A percentile compares a stretch with the other conserved stretches of the same genome.
Conservation (phyloP, 2,888 invertebrate genomes). For the Epiblema foenella region DNA sequence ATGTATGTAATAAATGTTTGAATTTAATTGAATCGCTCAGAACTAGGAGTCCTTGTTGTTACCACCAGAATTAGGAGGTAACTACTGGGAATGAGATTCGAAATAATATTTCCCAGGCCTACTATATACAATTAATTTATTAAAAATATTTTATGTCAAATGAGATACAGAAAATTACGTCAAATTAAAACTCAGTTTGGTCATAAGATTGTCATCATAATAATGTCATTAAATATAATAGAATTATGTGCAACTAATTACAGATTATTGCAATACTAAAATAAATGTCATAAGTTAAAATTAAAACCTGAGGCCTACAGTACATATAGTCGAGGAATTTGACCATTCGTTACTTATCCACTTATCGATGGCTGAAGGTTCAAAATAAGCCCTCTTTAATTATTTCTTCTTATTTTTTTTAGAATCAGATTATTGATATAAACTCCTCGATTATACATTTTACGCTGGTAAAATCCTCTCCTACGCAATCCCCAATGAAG, state of each 20-base stretch:
- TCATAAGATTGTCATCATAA: constrained; percentile 25
- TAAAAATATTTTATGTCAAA: not conserved
- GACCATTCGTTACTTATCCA: too few relatives aligned
- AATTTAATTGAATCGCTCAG: too few relatives aligned
- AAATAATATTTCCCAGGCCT: too few relatives aligned
- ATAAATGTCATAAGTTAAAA: not conserved
- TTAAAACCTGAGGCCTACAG: not conserved
- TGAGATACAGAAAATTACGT: not conserved
- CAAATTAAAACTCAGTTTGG: constrained; percentile 8
- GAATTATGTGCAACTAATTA: not conserved
- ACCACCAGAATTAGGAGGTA: not conserved
- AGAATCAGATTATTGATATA: too few relatives aligned
- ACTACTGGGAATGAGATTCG: not conserved
- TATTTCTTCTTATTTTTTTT: too few relatives aligned
- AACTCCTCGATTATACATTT: too few relatives aligned
- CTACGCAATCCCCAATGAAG: too few relatives aligned
- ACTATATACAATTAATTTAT: not conserved
- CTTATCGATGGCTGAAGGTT: too few relatives aligned
- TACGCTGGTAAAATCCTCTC: too few relatives aligned
- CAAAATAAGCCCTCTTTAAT: too few relatives aligned
- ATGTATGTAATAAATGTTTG: too few relatives aligned
- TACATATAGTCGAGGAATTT: not conserved
- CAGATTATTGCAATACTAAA: not conserved
- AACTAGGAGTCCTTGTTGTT: not conserved
- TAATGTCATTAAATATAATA: constrained; percentile 2